These are phyloP conservation scores for Limnephilus marmoratus DNA, from an alignment of 2,888 invertebrate species.

Conservation along the genomic window DNA sequence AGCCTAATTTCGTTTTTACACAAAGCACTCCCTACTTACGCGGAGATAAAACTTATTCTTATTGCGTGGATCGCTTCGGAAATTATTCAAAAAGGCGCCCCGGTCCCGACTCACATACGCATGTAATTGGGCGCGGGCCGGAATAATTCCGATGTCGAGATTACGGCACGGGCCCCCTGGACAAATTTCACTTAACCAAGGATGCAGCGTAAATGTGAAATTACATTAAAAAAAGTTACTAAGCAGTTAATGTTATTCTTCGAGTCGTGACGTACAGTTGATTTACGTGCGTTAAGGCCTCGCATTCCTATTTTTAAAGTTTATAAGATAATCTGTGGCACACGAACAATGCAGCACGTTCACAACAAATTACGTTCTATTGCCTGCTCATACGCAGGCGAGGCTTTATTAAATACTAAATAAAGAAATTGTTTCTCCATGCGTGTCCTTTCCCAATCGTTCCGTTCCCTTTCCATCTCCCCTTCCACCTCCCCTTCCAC, in stretches of 20 bases:
- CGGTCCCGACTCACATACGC: conserved; percentile 22
- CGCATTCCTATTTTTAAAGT: too few species aligned
- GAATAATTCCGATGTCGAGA: conserved; percentile 39
- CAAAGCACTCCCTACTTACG: not conserved
- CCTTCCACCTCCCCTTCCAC: too few species aligned
- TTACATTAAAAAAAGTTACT: not conserved
- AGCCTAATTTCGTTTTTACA: not conserved
- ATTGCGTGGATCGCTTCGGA: conserved; percentile 10
- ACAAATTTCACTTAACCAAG: not conserved
- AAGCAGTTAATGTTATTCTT: not conserved
- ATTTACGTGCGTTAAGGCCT: too few species aligned
- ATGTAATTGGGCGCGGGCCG: conserved; percentile 37
- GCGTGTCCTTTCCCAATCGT: too few species aligned
- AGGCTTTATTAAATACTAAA: too few species aligned
- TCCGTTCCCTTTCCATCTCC: too few species aligned
- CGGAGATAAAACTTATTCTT: conserved; percentile 13
- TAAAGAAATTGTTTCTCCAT: too few species aligned
- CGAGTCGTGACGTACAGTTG: too few species aligned
- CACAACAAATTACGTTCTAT: too few species aligned
- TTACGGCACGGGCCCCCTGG: not conserved
- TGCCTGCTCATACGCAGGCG: too few species aligned
- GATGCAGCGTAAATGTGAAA: not conserved
- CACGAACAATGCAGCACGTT: too few species aligned
- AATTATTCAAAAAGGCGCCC: conserved; percentile 28
- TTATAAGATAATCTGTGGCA: too few species aligned